Conservation (phyloP, 2,797 vertebrate species). For the Sebastes kiyomatsui region DNA sequence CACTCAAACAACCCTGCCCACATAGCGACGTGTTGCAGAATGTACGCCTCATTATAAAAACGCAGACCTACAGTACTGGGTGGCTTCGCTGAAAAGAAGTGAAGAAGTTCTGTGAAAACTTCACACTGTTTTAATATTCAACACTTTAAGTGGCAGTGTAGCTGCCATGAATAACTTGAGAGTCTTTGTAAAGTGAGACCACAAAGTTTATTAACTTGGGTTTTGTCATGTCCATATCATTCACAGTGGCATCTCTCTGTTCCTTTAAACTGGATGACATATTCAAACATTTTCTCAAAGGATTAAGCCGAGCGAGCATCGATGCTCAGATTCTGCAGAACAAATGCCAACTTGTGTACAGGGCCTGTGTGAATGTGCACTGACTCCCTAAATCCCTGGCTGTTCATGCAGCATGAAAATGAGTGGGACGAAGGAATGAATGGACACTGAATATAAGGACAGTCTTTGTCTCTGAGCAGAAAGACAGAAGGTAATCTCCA, state of each 20-base stretch:
- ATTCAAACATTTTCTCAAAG: constrained; percentile 28
- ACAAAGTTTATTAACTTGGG: neutral
- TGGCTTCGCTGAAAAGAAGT: neutral
- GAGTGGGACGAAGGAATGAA: constrained; percentile 61
- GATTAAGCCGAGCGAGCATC: neutral
- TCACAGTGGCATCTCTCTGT: neutral
- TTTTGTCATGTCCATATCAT: neutral
- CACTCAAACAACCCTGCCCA: neutral
- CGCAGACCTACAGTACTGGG: neutral
- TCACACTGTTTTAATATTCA: constrained; percentile 4
- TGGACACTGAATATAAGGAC: constrained; percentile 43
- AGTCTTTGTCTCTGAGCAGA: constrained; percentile 41
- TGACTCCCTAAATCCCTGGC: constrained; percentile 3
- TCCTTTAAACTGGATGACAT: constrained; percentile 14
- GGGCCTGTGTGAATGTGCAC: neutral
- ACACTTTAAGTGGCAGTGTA: neutral
- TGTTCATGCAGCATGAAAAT: constrained; percentile 42
- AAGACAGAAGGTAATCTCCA: constrained; percentile 37
- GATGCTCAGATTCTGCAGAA: constrained; percentile 29
- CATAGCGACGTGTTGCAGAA: neutral
- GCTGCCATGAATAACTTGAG: neutral
- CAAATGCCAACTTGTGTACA: constrained; percentile 43
- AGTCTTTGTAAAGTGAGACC: neutral
- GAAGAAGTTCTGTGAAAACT: neutral
- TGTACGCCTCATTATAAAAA: neutral